Evolutionary conservation across 2,888 invertebrate genomes (phyloP), one percentile per base, ranked within the genome.

Genomic region (Drosophila peninsularis): DNA sequence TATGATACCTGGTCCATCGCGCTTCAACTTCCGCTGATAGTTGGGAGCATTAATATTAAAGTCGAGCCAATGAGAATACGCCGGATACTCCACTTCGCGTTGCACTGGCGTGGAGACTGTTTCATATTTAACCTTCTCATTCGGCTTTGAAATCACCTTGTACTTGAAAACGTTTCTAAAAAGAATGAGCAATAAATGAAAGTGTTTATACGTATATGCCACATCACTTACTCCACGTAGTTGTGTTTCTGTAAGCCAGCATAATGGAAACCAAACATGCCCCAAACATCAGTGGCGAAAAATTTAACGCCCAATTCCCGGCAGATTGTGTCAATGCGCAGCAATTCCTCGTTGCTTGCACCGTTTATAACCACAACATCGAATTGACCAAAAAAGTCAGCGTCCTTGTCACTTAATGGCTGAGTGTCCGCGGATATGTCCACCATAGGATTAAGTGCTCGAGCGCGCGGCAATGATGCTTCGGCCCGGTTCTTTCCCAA

Each of bases 401-500:
- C 95, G 0, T 95, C 93, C 86, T 97, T 96, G 32, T 94, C 93
- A 13, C 94, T 93, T 0, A 97, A 93, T 14, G 94, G 92, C 37
- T 94, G 94, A 0, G 94, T 94, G 87, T 96, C 96, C 0, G 95
- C 93, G 0, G 93, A 94, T 44, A 99, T 95, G 78, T 96, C 94
- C 0, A 99, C 99, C 95, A 98, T 96, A 0, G 98, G 98, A 93
- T 99, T 99, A 77, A 99, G 94, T 58, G 95, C 95, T 89, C 96
- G 96, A 0, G 98, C 96, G 85, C 96, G 94, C 52, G 94, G 93
- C 47, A 96, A 90, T 0, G 98, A 97, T 44, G 96, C 96, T 91
- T 96, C 95, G 0, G 98, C 98, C 89, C 98, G 95, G 93, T 98
- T 98, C 90, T 94, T 94, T 0, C 97, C 97, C 52, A 97, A 88